Conservation (phyloP, 2,113 vertebrate genomes). For the Ailuropoda melanoleuca region DNA sequence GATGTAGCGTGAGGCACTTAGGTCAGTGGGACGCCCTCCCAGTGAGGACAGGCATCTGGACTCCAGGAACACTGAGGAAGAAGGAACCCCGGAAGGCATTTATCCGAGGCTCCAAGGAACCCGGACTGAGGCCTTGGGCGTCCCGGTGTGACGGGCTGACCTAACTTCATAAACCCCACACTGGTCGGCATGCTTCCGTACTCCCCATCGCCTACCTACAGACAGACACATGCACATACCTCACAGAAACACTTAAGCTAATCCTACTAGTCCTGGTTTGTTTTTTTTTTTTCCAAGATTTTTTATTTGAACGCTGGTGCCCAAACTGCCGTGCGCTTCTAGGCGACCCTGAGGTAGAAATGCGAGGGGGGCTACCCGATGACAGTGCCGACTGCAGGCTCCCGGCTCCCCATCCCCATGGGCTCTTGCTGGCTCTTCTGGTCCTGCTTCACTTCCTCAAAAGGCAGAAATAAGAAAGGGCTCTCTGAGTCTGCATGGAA, state of each 20-base stretch:
- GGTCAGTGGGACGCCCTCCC: not conserved
- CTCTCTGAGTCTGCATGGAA: slow-evolving; percentile 47
- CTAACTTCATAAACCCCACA: not conserved
- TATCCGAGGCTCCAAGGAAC: not conserved
- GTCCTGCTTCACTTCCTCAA: slow-evolving; percentile 65
- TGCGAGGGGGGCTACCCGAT: not conserved
- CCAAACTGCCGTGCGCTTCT: slow-evolving; percentile 35
- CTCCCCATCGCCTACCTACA: not conserved
- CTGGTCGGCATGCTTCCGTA: not conserved
- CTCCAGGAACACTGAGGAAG: not conserved
- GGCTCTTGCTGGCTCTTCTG: slow-evolving; percentile 54
- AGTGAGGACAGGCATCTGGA: not conserved
- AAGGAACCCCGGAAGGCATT: not conserved
- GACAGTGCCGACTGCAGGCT: slow-evolving; percentile 23
- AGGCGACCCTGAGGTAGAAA: slow-evolving; percentile 42
- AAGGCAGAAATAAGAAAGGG: slow-evolving; percentile 67
- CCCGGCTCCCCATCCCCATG: slow-evolving; percentile 49
- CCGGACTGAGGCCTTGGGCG: too few relatives aligned
- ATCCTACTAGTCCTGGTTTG: slow-evolving; percentile 26
- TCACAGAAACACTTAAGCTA: slow-evolving; percentile 56
- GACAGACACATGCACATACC: not conserved
- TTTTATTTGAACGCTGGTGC: slow-evolving; percentile 66
- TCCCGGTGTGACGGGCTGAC: not conserved
- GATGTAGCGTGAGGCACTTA: not conserved
- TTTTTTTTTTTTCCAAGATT: not conserved